Base-by-base conservation (phyloP, 2,113 vertebrate genomes). In the Illadopsis cleaveri region DNA sequence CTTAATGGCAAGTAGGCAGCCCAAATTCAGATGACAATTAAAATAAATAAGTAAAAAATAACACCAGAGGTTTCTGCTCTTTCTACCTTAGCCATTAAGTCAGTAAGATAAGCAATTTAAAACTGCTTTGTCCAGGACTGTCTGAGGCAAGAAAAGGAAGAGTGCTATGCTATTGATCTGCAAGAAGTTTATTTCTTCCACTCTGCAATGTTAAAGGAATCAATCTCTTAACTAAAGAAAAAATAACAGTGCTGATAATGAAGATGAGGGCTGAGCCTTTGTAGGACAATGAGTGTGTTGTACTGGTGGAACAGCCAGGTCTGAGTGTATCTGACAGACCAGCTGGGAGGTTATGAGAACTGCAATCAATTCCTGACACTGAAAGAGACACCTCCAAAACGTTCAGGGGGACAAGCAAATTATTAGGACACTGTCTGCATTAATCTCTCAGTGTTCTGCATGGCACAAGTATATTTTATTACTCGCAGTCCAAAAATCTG, bases 201-300 rank as follows among this genome's bases (percentile, higher is more conserved):
- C 83, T 95, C 86, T 68, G 31, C 83, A 94, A 90, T 73, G 92
- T 89, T 94, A 94, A 96, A 97, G 92, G 70, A 97, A 97, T 98
- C 96, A 97, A 97, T 97, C 85, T 90, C 89, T 97, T 94, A 96
- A 97, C 90, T 94, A 90, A 98, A 97, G 95, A 54, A 96, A 94
- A 97, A 97, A 93, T 79, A 86, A 73, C 0, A 0, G 72, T 94
- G 94, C 94, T 92, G 94, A 96, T 97, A 97, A 97, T 87, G 60
- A 64, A 78, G 87, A 84, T 60, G 82, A 96, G 79, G 82, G 86
- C 56, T 35, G 89, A 82, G 83, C 80, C 93, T 94, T 89, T 94
- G 92, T 28, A 87, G 92, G 94, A 97, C 96, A 96, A 89, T 78
- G 85, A 86, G 69, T 17, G 58, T 51, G 61, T 79, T 58, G 68